Percentiles rank a stretch among this genome's conserved stretches.
Conservation (phyloP, 2,888 invertebrate genomes). For the Pollenia amentaria region DNA sequence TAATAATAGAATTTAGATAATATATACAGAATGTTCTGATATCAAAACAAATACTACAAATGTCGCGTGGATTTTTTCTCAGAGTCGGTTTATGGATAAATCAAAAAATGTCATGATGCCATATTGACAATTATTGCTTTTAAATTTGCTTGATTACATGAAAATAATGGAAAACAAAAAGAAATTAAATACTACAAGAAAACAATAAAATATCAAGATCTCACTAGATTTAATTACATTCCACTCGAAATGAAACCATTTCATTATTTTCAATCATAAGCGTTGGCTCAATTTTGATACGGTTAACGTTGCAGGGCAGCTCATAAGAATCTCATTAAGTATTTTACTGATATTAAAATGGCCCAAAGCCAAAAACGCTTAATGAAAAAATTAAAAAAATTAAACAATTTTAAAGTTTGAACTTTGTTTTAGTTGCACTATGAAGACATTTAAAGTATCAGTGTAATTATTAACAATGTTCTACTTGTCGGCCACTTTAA, state of each 20-base stretch:
- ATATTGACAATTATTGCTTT: too few relatives aligned
- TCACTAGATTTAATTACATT: constrained; percentile 23
- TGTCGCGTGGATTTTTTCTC: too few relatives aligned
- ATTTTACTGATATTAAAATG: constrained; percentile 38
- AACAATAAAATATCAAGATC: constrained; percentile 1
- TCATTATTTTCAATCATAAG: constrained; percentile 7
- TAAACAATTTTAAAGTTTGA: constrained; percentile 35
- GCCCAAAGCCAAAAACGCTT: constrained; percentile 50
- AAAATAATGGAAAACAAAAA: too few relatives aligned
- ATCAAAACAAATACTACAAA: too few relatives aligned
- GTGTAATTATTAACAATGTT: constrained; percentile 28
- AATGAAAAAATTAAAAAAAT: constrained; percentile 38
- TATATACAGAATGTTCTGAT: too few relatives aligned
- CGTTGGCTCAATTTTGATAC: neutral
- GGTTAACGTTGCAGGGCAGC: neutral
- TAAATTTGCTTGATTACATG: too few relatives aligned
- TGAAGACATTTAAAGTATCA: neutral
- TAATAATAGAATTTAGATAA: too few relatives aligned
- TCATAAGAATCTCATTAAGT: neutral
- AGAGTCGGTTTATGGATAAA: too few relatives aligned
- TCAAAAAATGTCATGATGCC: too few relatives aligned
- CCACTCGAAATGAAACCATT: constrained; percentile 24
- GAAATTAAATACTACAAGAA: neutral
- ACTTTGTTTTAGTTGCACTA: neutral
- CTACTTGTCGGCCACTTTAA: constrained; percentile 28